Conservation (phyloP, 2,888 invertebrate species). For the Entomobrya multifasciata region DNA sequence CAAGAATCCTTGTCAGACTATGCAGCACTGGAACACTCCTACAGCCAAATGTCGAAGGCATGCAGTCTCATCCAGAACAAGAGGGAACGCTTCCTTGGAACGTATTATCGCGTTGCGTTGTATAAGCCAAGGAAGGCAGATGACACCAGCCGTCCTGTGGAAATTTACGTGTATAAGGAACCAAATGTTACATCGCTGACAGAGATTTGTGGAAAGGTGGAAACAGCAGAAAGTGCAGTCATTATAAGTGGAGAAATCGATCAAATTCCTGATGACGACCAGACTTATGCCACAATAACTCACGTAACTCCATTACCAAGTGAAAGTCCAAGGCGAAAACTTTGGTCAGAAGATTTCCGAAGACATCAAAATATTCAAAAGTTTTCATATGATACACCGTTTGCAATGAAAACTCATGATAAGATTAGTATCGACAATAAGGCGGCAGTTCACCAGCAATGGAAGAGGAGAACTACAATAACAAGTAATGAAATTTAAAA, state of each 20-base stretch:
- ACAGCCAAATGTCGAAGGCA: constrained; percentile 79
- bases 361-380: constrained; percentile 78
- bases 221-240: constrained; percentile 77
- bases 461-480: constrained; percentile 94
- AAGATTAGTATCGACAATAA: constrained; percentile 79
- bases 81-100: constrained; percentile 78
- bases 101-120: constrained; percentile 78
- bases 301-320: constrained; percentile 79
- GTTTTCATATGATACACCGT: constrained; percentile 79
- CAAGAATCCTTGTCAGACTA: constrained; percentile 79
- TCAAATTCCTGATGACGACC: constrained; percentile 78
- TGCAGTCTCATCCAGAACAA: constrained; percentile 79
- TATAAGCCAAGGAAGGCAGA: constrained; percentile 75
- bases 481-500: constrained; percentile 85
- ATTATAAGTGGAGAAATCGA: constrained; percentile 79
- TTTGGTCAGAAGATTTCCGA: constrained; percentile 79
- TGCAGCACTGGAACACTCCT: constrained; percentile 79
- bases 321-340: constrained; percentile 79
- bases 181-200: constrained; percentile 79
- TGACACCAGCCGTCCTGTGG: constrained; percentile 69
- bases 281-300: constrained; percentile 79
- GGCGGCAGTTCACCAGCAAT: constrained; percentile 85
- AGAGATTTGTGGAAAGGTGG: constrained; percentile 78
- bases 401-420: constrained; percentile 79
- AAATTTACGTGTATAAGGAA: constrained; percentile 79